A percentile compares a stretch with the other conserved stretches of the same genome.
phyloP scores from a whole-genome alignment of 2,113 vertebrate species.

The Sarotherodon lohbergeri region DNA sequence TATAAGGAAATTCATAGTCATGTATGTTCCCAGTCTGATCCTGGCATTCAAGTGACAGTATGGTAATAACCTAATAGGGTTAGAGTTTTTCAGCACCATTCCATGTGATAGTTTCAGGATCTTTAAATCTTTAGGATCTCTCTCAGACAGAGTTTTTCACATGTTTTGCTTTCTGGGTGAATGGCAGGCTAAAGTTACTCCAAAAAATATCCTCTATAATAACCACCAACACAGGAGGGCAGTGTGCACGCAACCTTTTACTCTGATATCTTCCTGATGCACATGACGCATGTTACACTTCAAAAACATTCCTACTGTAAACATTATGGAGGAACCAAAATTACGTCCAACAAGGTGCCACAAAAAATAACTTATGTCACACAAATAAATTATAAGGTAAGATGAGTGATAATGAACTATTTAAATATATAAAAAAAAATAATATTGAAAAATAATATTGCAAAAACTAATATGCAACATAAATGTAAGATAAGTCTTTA shows the following conservation, averaged over 20 bases:
- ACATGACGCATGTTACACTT: neutral
- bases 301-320: neutral
- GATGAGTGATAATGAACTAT: accelerated
- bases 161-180: too few relatives aligned
- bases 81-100: accelerated
- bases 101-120: accelerated
- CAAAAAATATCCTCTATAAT: neutral
- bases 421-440: neutral
- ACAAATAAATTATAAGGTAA: neutral
- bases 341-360: accelerated
- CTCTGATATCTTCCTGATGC: neutral
- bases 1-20: too few relatives aligned
- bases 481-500: neutral
- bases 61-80: too few relatives aligned
- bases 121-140: too few relatives aligned
- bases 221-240: neutral
- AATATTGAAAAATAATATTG: neutral
- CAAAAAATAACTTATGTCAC: neutral
- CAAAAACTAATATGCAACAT: neutral
- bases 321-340: neutral
- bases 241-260: accelerated
- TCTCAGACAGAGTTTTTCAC: too few relatives aligned
- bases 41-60: too few relatives aligned
- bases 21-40: too few relatives aligned
- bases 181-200: too few relatives aligned